Percentiles rank a stretch among this genome's conserved stretches.
Evolutionary conservation across 2,113 vertebrate genomes (phyloP).

Genomic region (Uria lomvia): DNA sequence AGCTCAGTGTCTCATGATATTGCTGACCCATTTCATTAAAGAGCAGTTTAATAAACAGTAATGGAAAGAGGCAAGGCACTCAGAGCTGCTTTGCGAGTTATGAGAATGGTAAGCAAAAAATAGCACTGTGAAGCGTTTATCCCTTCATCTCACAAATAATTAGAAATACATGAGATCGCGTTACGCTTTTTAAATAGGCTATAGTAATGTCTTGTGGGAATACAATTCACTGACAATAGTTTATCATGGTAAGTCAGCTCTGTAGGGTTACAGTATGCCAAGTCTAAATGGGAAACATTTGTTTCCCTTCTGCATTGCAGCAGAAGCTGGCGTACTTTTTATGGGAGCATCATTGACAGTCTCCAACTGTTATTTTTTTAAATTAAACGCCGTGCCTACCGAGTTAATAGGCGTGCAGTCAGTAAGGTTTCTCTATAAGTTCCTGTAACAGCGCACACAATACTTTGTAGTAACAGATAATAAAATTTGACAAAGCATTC

Average conservation of each 20-base stretch:
- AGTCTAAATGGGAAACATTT: constrained; percentile 58
- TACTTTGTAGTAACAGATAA: constrained; percentile 33
- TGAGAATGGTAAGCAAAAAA: background rate
- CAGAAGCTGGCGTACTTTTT: constrained; percentile 9
- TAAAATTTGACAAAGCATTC: constrained; percentile 27
- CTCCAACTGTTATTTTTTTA: constrained; percentile 48
- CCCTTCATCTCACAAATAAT: constrained; percentile 21
- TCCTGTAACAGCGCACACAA: constrained; percentile 5
- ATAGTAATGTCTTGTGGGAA: constrained; percentile 17
- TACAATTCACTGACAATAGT: constrained; percentile 3
- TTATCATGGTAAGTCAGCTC: constrained; percentile 44
- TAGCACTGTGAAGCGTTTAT: background rate
- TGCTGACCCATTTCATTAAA: background rate
- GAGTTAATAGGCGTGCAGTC: constrained; percentile 57
- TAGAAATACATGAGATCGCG: background rate
- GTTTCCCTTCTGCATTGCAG: constrained; percentile 62
- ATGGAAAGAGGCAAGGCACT: background rate
- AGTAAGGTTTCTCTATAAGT: background rate
- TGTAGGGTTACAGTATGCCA: background rate
- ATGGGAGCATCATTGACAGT: constrained; percentile 1
- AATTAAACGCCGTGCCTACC: constrained; percentile 55
- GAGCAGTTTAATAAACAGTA: background rate
- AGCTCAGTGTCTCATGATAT: background rate
- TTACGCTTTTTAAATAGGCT: constrained; percentile 18
- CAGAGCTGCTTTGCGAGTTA: background rate